Conservation (phyloP, 2,113 vertebrate species). For the Atlantisia rogersi region DNA sequence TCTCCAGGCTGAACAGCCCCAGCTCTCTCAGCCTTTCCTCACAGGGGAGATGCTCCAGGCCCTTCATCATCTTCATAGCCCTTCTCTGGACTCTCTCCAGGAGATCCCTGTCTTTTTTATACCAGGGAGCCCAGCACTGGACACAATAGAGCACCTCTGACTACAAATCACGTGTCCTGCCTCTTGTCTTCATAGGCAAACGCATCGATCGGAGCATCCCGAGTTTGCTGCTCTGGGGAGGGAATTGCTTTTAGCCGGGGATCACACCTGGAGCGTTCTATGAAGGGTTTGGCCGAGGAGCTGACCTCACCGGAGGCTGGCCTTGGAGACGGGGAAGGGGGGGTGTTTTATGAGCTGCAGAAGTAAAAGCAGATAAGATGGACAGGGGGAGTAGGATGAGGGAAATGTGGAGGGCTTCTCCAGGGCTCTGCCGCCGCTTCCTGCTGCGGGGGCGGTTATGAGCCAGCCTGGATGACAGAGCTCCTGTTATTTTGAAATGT, state of each 20-base stretch:
- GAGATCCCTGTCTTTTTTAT: too few species aligned
- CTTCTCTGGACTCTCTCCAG: too few species aligned
- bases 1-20: too few species aligned
- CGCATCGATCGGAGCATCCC: rapidly evolving
- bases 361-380: background rate
- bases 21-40: too few species aligned
- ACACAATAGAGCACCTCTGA: background rate
- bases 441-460: background rate
- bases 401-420: background rate
- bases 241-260: background rate
- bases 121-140: too few species aligned
- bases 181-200: background rate
- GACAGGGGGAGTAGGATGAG: background rate
- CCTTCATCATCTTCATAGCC: too few species aligned
- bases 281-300: background rate
- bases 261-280: rapidly evolving
- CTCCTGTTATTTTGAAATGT: background rate
- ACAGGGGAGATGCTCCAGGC: too few species aligned
- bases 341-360: background rate
- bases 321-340: background rate
- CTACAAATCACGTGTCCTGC: rapidly evolving
- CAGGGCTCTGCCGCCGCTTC: background rate
- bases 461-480: background rate
- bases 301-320: background rate
- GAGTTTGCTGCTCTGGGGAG: background rate